Base-by-base conservation (phyloP, 2,113 vertebrate genomes). In the Actenoides hombroni region DNA sequence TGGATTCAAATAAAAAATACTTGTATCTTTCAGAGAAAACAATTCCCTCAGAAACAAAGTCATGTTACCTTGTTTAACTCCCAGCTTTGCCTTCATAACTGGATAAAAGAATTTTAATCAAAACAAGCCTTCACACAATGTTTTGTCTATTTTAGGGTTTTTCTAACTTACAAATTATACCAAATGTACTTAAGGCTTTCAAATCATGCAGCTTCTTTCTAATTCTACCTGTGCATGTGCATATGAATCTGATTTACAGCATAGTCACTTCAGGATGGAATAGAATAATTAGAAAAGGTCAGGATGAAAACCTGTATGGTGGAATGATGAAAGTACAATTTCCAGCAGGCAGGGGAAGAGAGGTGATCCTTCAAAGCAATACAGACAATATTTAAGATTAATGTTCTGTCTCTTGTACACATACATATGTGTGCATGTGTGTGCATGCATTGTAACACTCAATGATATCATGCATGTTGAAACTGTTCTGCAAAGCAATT, bases 321-420 rank as follows among this genome's bases (percentile, higher is more conserved):
- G 80, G 87, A 83, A 28, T 79, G 95, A 28, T 78, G 84, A 92
- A 81, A 92, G 24, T 86, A 71, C 25, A 39, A 13, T 77, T 86
- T 73, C 42, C 59, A 80, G 29, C 18, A 14, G 57, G 94, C 26
- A 61, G 92, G 59, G 70, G 28, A 79, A 90, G 83, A 90, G 9
- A 94, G 25, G 79, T 95, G 76, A 92, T 86, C 6, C 92, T 91
- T 94, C 56, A 81, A 88, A 83, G 51, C 33, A 61, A 71, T 79
- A 51, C 37, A 79, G 53, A 17, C 40, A 53, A 14, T 83, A 68
- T 63, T 75, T 74, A 70, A 10, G 68, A 73, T 25, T 25, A 24
- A 25, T 60, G 9, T 81, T 89, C 42, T 69, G 10, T 73, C 63
- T 80, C 56, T 75, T 90, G 25, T 21, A 39, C 46, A 25, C 17